Evolutionary conservation across 23 tunicate species (phyloP), one percentile per base, ranked within the genome.

Genomic region (Styela plicata): DNA sequence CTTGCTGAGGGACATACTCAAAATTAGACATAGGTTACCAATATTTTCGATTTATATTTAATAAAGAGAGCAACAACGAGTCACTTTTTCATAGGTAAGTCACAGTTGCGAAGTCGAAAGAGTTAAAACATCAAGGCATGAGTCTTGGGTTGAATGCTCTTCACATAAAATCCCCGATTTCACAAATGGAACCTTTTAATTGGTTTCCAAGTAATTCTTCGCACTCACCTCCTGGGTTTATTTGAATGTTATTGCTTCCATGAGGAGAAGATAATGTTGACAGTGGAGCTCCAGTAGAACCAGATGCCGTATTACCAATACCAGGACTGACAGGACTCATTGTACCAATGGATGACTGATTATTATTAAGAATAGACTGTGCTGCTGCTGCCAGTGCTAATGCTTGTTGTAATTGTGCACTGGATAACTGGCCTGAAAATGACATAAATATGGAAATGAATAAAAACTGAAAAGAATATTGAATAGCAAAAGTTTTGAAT

Each of bases 381-480:
- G 97, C 97, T n/a, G 97, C 97, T 2, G 97, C 97, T 17, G 88
- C 91, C 18, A 92, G 29, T 19, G 89, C 63, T 19, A 92, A 32
- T 26, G 90, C 91, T 63, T 92, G 97, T 52, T 92, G 97, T 25
- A 92, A 27, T 52, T 84, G 86, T 37, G 88, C 74, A 33, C 86
- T 87, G 0, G 70, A 34, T 22, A 82, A 70, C 18, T 74, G 91
- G 57, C 57, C 57, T 44, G 57, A 13, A 44, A 7, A 44, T 5
- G 57, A 44, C n/a, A n/a, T n/a, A n/a, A 0, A 21, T 62, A 62
- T 62, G 0, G n/a, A 62, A 21, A 21, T 62, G 65, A 23, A 62
- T 22, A 21, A 0, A 62, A 62, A 62, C 0, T 23, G 1, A 62
- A 62, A 62, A 62, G 65, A 62, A 21, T 62, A 62, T 22, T 62